These are phyloP conservation scores for Festucalex cinctus DNA, from an alignment of 2,113 vertebrate genomes.

Conservation along the genomic window DNA sequence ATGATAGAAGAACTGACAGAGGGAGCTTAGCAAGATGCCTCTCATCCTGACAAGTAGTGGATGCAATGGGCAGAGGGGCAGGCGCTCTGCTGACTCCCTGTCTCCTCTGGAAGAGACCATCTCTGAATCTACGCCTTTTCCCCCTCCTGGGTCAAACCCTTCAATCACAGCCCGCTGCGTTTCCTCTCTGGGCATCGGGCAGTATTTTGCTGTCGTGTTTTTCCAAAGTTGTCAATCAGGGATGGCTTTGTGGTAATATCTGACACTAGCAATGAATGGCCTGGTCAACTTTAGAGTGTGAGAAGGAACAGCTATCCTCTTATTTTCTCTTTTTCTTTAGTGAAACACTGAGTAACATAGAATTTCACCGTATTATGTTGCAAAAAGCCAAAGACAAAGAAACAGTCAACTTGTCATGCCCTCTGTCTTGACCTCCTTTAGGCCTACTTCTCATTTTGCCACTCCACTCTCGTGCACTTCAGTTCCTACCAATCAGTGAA, in stretches of 20 bases:
- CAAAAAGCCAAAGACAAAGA: background rate
- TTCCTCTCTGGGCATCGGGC: constrained; percentile 44
- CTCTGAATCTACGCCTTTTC: constrained; percentile 44
- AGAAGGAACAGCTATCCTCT: constrained; percentile 35
- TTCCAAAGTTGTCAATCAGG: constrained; percentile 64
- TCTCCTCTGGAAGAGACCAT: constrained; percentile 55
- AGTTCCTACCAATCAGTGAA: constrained; percentile 53
- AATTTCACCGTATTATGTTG: background rate
- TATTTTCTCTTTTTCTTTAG: constrained; percentile 22
- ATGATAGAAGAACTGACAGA: constrained; percentile 59
- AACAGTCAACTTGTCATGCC: background rate
- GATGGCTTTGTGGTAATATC: constrained; percentile 61
- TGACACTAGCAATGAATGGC: constrained; percentile 69
- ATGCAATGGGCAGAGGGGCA: constrained; percentile 55
- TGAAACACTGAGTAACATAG: background rate
- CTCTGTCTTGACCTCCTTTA: background rate
- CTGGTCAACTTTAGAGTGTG: constrained; percentile 45
- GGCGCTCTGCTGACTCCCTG: constrained; percentile 46
- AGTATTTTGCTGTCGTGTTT: constrained; percentile 63
- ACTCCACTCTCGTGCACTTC: constrained; percentile 9
- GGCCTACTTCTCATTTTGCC: background rate
- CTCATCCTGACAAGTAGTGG: constrained; percentile 61
- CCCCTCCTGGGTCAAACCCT: constrained; percentile 74
- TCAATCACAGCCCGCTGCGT: constrained; percentile 70
- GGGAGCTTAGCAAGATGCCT: constrained; percentile 54